Evolutionary conservation across 2,797 vertebrate genomes (phyloP), one percentile per base, ranked within the genome.

Genomic region (Coregonus ussuriensis): DNA sequence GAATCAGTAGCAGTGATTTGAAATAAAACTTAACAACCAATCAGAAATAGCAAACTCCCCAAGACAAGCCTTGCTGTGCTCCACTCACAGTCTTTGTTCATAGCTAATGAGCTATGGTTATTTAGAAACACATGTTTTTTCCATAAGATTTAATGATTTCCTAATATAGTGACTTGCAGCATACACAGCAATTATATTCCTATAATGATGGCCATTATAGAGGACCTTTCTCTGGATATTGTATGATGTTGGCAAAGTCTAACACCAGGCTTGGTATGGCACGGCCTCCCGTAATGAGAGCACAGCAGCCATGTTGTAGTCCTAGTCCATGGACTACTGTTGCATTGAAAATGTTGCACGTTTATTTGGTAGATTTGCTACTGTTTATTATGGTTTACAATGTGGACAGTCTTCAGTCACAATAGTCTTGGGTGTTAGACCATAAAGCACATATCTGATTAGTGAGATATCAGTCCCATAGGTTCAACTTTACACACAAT

Each of bases 1-100:
- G 63, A 86, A 77, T 69, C 31, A 69, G 78, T 71, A 75, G 83
- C 76, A 77, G 79, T 80, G 70, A 85, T 83, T 77, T 80, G 71
- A 82, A 82, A 88, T 86, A 81, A 80, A 83, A 80, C 69, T 82
- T 85, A 83, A 82, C 77, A 78, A 79, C 82, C 77, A 74, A 71
- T 82, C 37, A 74, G 41, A 66, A 81, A 79, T 53, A 69, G 52
- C 41, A 77, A 81, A 74, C 33, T 47, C 75, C 74, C 29, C 25
- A 67, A 29, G 63, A 35, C 65, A 11, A 62, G 47, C 18, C 1
- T 47, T 52, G 47, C 56, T 59, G 41, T 59, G 31, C 72, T 69
- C 56, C 67, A 21, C 70, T 59, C 75, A 74, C 3, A 6, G 65
- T 54, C 29, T 53, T 76, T 59, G 76, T 74, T 77, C 62, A 70